These are phyloP conservation scores for Stylophora pistillata DNA, from an alignment of 64 coral and sea anemone species.

Conservation along the genomic window DNA sequence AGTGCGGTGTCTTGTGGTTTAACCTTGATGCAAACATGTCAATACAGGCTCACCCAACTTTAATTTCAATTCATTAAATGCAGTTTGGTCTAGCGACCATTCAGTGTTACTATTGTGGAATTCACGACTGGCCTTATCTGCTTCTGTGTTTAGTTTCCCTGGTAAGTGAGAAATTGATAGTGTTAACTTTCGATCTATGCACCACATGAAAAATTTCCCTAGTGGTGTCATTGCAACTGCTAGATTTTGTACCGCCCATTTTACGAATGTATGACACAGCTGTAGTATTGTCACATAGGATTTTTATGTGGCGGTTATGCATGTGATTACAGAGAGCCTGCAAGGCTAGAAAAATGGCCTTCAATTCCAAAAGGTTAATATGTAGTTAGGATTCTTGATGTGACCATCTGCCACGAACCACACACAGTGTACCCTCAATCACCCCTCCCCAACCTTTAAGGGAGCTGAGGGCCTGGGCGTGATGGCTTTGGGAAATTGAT, in stretches of 20 bases:
- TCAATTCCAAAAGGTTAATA: slow-evolving; percentile 34
- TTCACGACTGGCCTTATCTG: slow-evolving; percentile 38
- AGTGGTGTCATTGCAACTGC: slow-evolving; percentile 48
- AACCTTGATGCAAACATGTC: slow-evolving; percentile 57
- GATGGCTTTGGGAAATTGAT: slow-evolving; percentile 23
- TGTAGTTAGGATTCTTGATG: slow-evolving; percentile 22
- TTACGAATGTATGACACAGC: slow-evolving; percentile 44
- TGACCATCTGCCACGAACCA: slow-evolving; percentile 55
- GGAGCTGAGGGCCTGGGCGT: slow-evolving; percentile 16
- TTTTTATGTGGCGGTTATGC: slow-evolving; percentile 28
- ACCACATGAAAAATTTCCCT: slow-evolving; percentile 58
- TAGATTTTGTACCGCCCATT: slow-evolving; percentile 62
- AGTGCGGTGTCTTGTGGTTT: slow-evolving; percentile 37
- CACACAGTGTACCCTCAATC: slow-evolving; percentile 33
- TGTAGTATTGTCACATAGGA: slow-evolving; percentile 63
- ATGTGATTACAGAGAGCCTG: slow-evolving; percentile 25
- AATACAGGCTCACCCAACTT: slow-evolving; percentile 37
- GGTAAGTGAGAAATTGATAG: slow-evolving; percentile 37
- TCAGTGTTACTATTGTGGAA: slow-evolving; percentile 53
- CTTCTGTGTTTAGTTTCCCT: slow-evolving; percentile 57
- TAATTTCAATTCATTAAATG: slow-evolving; percentile 16
- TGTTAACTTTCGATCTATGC: slow-evolving; percentile 22
- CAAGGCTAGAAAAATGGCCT: slow-evolving; percentile 33
- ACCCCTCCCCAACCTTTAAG: slow-evolving; percentile 59
- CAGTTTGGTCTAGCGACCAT: slow-evolving; percentile 37